phyloP scores from a whole-genome alignment of 2,888 invertebrate genomes.

The Vanessa cardui region DNA sequence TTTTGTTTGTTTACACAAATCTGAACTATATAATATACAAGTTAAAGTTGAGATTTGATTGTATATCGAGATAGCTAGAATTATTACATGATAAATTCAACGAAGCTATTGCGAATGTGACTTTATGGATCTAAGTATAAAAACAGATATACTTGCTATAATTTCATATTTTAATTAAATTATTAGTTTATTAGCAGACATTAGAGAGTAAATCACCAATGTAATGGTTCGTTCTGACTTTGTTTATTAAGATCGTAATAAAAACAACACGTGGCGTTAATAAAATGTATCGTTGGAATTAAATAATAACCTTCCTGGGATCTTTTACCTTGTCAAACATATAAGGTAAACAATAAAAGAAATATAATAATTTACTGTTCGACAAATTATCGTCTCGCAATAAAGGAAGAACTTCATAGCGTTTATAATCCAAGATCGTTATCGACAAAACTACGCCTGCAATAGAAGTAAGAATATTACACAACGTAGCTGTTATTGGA shows the following conservation, averaged over 20 bases:
- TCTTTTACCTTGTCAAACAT: no score
- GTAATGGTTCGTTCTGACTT: no score
- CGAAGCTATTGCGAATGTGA: not conserved
- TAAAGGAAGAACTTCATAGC: not conserved
- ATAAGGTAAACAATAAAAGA: not conserved
- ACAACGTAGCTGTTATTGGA: constrained; percentile 29
- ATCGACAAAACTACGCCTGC: constrained; percentile 13
- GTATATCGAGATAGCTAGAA: not conserved
- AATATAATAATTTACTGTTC: not conserved
- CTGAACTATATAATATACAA: not conserved
- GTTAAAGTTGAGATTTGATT: not conserved
- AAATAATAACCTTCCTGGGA: no score
- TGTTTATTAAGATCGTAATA: not conserved
- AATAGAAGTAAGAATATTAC: constrained; percentile 24
- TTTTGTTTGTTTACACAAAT: not conserved
- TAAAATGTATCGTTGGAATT: not conserved
- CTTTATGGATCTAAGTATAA: not conserved
- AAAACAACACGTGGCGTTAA: not conserved
- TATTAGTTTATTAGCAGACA: no score
- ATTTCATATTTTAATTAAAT: no score
- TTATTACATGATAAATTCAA: not conserved
- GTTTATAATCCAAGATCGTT: constrained; percentile 12
- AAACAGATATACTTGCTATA: not conserved
- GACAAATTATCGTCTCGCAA: not conserved
- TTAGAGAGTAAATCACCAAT: no score